A percentile compares a stretch with the other conserved stretches of the same genome.
These are phyloP conservation scores for Lepidurus apus DNA, from an alignment of 1,140 invertebrate species.

Conservation along the genomic window DNA sequence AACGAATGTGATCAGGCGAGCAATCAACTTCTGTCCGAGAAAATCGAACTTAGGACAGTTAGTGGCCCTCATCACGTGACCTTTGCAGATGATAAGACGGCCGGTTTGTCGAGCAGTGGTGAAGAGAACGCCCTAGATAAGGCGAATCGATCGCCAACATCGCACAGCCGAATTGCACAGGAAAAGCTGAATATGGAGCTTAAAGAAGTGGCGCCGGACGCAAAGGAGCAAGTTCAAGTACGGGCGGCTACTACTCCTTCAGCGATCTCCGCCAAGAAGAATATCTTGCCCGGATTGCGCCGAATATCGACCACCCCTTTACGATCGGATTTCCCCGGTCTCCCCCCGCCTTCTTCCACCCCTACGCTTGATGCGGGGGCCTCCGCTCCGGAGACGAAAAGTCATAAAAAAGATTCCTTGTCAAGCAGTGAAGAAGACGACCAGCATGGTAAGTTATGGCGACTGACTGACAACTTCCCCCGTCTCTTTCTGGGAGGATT, in stretches of 20 bases:
- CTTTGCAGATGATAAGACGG: neutral
- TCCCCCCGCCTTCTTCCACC: neutral
- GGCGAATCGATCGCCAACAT: neutral
- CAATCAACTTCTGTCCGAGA: neutral
- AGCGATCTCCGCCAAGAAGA: neutral
- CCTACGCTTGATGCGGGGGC: neutral
- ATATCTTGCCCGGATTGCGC: conserved; percentile 28
- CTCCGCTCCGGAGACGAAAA: neutral
- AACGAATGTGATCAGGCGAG: neutral
- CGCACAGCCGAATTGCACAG: neutral
- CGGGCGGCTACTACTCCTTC: neutral
- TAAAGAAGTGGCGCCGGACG: neutral
- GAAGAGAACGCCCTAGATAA: neutral
- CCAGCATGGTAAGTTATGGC: neutral
- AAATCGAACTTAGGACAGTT: conserved; percentile 2
- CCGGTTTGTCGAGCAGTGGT: neutral
- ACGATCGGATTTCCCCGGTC: neutral
- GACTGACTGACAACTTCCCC: neutral
- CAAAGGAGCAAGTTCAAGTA: neutral
- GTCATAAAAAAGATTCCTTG: conserved; percentile 12
- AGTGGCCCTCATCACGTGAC: conserved; percentile 1
- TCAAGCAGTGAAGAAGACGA: conserved; percentile 9
- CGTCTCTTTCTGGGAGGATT: neutral
- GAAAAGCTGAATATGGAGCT: neutral
- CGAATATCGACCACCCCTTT: conserved; percentile 32